Evolutionary conservation across 2,113 vertebrate genomes (phyloP), one percentile per base, ranked within the genome.

Genomic region (Semnornis frantzii): DNA sequence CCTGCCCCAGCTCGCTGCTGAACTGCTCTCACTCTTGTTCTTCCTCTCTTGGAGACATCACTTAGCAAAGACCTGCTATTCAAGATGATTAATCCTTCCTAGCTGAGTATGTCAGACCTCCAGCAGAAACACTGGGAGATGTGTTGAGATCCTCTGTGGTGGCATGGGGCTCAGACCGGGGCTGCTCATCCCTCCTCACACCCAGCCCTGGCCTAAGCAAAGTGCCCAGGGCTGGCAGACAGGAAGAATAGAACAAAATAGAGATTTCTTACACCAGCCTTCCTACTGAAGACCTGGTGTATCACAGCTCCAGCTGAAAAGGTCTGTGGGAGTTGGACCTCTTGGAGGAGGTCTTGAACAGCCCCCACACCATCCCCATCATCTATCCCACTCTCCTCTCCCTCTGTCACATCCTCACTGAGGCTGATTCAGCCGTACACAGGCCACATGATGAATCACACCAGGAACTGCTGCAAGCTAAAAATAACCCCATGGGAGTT

Each of bases 401-500:
- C 44, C 62, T 4, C 15, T 19, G 0, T 44, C 86, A 68, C 74
- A 34, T 62, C 77, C 65, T 60, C 81, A 60, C 19, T 8, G 1
- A 3, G 44, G 44, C 87, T 82, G 87, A 92, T 83, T 85, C 90
- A 95, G 93, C 79, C 3, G 0, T 14, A 27, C 59, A n/a, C 42
- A 78, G 73, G 57, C 80, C 81, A 85, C 87, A 7, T 25, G 24
- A 57, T 89, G 89, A 94, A 89, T 94, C 87, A 94, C 75, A 85
- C 50, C 2, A 3, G 68, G 68, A 96, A 76, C 28, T 66, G 71
- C 59, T 87, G 64, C 0, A 0, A 87, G 59, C 59, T 94, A 85
- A 90, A 95, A 91, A 94, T 82, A 94, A 74, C 21, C 25, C 66
- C 0, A 4, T 11, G 46, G 58, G 28, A 30, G 54, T 2, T 8